Conservation (phyloP, 2,888 invertebrate genomes). For the Pantelozetes paolii region DNA sequence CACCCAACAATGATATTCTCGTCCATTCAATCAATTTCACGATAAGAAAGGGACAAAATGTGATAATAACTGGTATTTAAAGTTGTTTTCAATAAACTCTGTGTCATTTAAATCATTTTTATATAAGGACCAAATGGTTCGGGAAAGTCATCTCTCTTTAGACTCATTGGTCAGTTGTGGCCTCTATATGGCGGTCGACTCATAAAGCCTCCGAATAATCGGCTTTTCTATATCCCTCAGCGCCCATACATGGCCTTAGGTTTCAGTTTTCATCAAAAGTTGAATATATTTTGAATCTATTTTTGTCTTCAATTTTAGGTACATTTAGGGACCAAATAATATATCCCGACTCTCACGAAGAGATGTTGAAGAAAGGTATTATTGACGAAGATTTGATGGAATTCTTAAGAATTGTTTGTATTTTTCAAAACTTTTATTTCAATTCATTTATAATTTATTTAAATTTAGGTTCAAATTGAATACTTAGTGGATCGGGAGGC, state of each 20-base stretch:
- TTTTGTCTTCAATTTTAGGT: conserved; percentile 59
- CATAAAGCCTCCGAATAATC: conserved; percentile 89
- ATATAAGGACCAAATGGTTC: conserved; percentile 98
- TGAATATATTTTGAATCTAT: neutral
- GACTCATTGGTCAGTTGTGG: conserved; percentile 95
- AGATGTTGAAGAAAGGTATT: conserved; percentile 68
- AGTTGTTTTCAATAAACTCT: neutral
- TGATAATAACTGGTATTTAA: conserved; percentile 40
- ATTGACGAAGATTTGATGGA: conserved; percentile 71
- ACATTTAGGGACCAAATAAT: conserved; percentile 84
- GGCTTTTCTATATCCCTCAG: conserved; percentile 90
- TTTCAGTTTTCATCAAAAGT: neutral
- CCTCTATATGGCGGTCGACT: conserved; percentile 89
- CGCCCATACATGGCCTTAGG: conserved; percentile 43
- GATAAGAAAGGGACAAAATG: conserved; percentile 53
- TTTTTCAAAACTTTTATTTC: conserved; percentile 48
- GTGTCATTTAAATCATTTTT: neutral
- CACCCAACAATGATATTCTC: conserved; percentile 94
- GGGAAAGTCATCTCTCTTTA: conserved; percentile 94
- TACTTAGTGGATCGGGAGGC: conserved; percentile 81
- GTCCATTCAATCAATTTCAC: conserved; percentile 82
- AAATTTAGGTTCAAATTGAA: conserved; percentile 67
- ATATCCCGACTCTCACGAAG: conserved; percentile 84
- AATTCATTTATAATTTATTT: conserved; percentile 45
- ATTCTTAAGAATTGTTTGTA: conserved; percentile 61